Evolutionary conservation across 2,888 invertebrate genomes (phyloP), one percentile per base, ranked within the genome.

Genomic region (Amphipyra berbera): DNA sequence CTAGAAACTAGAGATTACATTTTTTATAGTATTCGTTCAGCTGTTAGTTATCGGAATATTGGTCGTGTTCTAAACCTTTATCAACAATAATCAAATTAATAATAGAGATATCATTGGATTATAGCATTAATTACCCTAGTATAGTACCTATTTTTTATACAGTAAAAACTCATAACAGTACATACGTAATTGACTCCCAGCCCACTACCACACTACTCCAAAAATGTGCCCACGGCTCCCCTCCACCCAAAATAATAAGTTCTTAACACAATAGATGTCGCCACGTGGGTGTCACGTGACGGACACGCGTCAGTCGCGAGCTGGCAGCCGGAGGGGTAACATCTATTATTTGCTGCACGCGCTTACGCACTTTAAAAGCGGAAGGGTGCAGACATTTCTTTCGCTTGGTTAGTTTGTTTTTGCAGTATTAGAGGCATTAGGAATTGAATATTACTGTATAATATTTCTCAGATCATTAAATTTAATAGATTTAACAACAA

Each of bases 221-320:
- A 47, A 45, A 62, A 15, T 35, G n/a, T 4, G 35, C n/a, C 37
- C 8, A 40, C 30, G 10, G n/a, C n/a, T 38, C 38, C 73, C 73
- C 77, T 68, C 35, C 46, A 82, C 56, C 30, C 6, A 13, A 86
- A 84, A 83, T 88, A 91, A 91, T 86, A 84, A 87, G 84, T 75
- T 81, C 48, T 37, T 49, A 67, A 73, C 70, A 89, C 88, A 92
- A 91, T 87, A 92, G 91, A 86, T 83, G 88, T 78, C 86, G 88
- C 82, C 92, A 76, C 78, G 79, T 70, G 88, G 85, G 83, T 7
- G 79, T 37, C 90, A 88, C 89, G 87, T 78, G 90, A 38, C 75
- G 9, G 83, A 38, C 92, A 89, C 90, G 86, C 87, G 92, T 79
- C 89, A 90, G 85, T 89, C 87, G 82, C 76, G 69, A 79, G 84